phyloP scores from a whole-genome alignment of 2,797 vertebrate species.

The Petrocephalus schoutedeni region DNA sequence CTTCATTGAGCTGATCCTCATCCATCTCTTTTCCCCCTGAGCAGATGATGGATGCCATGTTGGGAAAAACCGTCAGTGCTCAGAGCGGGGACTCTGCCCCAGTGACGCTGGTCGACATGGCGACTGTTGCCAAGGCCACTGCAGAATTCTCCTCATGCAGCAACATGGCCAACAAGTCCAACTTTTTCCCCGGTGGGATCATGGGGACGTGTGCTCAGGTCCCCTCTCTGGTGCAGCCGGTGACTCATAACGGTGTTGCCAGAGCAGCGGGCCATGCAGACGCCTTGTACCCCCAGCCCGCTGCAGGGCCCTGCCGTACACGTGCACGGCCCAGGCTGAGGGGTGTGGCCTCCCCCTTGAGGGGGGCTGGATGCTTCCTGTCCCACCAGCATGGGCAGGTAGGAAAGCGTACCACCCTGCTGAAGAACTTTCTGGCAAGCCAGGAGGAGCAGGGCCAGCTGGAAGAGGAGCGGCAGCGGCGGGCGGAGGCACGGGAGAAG shows the following conservation, averaged over 20 bases:
- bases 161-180: constrained; percentile 42
- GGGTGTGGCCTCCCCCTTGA: neutral
- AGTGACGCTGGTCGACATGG: constrained; percentile 34
- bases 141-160: constrained; percentile 36
- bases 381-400: constrained; percentile 38
- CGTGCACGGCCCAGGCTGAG: neutral
- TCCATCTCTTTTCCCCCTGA: neutral
- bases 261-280: constrained; percentile 37
- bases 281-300: constrained; percentile 15
- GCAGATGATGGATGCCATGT: constrained; percentile 63
- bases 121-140: constrained; percentile 40
- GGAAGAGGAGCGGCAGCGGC: constrained; percentile 44
- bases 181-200: constrained; percentile 46
- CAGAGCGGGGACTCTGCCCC: constrained; percentile 39
- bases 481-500: constrained; percentile 52
- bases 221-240: constrained; percentile 40
- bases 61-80: constrained; percentile 53
- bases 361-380: constrained; percentile 32
- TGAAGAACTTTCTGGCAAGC: constrained; percentile 47
- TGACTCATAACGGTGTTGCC: constrained; percentile 28
- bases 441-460: constrained; percentile 52
- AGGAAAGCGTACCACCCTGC: constrained; percentile 34
- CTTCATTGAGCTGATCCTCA: neutral
- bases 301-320: constrained; percentile 11
- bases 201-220: constrained; percentile 38